phyloP scores from a whole-genome alignment of 2,113 vertebrate genomes.

The Pomatostomus ruficeps region DNA sequence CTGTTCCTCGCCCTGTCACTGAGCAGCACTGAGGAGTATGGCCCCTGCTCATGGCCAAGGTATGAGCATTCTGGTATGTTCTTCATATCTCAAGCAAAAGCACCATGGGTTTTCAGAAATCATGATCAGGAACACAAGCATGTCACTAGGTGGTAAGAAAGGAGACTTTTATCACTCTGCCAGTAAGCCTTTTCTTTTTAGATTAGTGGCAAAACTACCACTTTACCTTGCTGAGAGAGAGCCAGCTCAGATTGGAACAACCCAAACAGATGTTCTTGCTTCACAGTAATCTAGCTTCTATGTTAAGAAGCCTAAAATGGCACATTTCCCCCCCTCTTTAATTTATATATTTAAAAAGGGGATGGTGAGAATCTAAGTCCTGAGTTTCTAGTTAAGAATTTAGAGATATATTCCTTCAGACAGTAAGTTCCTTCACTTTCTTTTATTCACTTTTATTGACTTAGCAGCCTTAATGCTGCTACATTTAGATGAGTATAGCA shows the following conservation, averaged over 20 bases:
- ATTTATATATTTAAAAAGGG: background rate
- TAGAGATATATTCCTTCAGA: background rate
- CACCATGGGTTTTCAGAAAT: background rate
- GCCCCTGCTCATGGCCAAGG: background rate
- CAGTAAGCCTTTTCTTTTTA: background rate
- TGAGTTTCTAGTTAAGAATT: background rate
- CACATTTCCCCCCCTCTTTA: fast-evolving
- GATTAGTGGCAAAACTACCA: background rate
- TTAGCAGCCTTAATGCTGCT: background rate
- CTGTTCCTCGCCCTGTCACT: background rate
- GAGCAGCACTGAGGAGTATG: background rate
- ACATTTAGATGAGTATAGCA: background rate
- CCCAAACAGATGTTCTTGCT: background rate
- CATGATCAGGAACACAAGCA: background rate
- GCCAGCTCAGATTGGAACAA: background rate
- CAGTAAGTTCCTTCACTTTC: background rate
- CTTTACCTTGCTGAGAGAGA: background rate
- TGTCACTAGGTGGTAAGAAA: background rate
- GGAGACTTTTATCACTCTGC: background rate
- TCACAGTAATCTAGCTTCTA: background rate
- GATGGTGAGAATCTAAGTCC: background rate
- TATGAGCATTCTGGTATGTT: background rate
- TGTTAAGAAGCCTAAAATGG: background rate
- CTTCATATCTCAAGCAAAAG: background rate
- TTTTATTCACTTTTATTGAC: background rate